Percentiles rank a stretch among this genome's conserved stretches.
phyloP scores from a whole-genome alignment of 2,888 invertebrate genomes.

The Cryptus viduatorius region DNA sequence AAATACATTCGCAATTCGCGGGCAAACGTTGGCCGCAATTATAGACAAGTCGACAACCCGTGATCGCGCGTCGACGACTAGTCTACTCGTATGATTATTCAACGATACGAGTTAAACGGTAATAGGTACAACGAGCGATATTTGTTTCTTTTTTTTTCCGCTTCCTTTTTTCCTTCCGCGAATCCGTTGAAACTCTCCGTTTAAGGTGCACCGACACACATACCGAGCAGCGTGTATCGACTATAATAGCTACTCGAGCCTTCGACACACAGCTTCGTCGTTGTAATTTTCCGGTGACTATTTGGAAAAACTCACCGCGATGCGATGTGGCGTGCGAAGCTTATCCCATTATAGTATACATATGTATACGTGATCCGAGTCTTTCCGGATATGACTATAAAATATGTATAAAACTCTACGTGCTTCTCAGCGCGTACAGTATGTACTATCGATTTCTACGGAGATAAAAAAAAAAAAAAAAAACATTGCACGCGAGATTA shows the following conservation, averaged over 20 bases:
- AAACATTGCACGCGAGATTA: too few species aligned
- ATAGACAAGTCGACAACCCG: conserved; percentile 48
- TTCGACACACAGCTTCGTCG: background rate
- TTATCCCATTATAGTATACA: too few species aligned
- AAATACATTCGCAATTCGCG: conserved; percentile 7
- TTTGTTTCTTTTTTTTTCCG: background rate
- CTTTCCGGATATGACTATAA: too few species aligned
- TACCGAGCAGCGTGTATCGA: background rate
- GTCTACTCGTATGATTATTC: conserved; percentile 43
- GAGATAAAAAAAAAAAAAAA: too few species aligned
- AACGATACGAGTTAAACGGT: conserved; percentile 51
- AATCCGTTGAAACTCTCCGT: conserved; percentile 24
- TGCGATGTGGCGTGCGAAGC: too few species aligned
- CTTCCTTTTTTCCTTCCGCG: conserved; percentile 39
- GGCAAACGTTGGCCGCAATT: background rate
- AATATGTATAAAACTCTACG: too few species aligned
- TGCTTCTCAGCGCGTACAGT: too few species aligned
- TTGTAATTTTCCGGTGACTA: background rate
- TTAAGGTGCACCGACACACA: conserved; percentile 32
- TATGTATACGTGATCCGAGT: too few species aligned
- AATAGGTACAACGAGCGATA: conserved; percentile 49
- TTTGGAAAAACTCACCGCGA: too few species aligned
- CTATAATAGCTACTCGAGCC: conserved; percentile 16
- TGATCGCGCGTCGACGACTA: conserved; percentile 8
- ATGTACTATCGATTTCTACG: too few species aligned